Evolutionary conservation across 2,888 invertebrate species (phyloP).

Genomic region (Sthenelais limicola): DNA sequence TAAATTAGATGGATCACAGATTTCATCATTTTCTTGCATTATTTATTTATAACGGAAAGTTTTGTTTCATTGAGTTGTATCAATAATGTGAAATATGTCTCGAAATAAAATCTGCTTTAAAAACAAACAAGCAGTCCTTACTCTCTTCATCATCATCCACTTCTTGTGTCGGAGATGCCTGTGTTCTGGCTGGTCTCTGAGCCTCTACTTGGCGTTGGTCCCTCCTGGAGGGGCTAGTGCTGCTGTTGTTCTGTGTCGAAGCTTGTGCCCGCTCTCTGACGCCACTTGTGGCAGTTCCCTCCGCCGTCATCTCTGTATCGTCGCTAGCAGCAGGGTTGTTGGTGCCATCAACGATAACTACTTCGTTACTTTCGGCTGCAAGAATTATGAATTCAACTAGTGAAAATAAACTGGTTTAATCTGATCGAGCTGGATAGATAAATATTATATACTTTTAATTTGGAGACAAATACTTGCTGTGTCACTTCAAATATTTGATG

Average conservation of each 20-base stretch:
- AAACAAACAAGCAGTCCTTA: conserved; percentile 13
- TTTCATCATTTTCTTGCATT: too few species aligned
- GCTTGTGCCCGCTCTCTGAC: neutral
- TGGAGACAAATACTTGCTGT: too few species aligned
- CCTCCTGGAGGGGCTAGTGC: conserved; percentile 1
- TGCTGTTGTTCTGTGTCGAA: conserved; percentile 72
- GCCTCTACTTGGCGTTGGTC: neutral
- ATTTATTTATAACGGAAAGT: too few species aligned
- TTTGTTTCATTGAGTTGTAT: neutral
- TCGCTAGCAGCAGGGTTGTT: conserved; percentile 12
- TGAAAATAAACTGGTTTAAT: too few species aligned
- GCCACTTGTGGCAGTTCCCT: conserved; percentile 39
- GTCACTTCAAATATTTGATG: too few species aligned
- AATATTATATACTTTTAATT: neutral
- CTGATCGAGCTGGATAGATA: too few species aligned
- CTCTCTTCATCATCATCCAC: conserved; percentile 72
- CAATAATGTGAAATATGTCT: too few species aligned
- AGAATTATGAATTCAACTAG: too few species aligned
- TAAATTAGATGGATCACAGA: too few species aligned
- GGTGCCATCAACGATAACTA: conserved; percentile 1
- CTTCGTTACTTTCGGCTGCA: neutral
- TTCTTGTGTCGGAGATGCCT: neutral
- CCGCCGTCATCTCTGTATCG: conserved; percentile 45
- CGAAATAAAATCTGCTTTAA: too few species aligned
- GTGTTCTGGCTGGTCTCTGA: neutral